Evolutionary conservation across 2,113 vertebrate genomes (phyloP).

Genomic region (Hirundichthys speculiger): DNA sequence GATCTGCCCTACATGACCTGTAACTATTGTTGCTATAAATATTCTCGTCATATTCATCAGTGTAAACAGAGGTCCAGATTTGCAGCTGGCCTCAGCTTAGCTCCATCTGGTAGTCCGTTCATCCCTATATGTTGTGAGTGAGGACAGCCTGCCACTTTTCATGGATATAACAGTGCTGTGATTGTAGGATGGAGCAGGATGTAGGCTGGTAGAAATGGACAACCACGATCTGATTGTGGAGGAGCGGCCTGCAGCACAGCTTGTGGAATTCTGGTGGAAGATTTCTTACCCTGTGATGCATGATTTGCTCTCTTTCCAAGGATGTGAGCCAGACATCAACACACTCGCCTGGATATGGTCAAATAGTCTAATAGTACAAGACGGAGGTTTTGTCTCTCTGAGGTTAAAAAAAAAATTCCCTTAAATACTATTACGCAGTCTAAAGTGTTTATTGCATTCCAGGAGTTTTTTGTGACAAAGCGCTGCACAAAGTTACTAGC

Average conservation of each 20-base stretch:
- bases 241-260: constrained; percentile 42
- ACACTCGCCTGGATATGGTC: constrained; percentile 36
- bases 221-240: constrained; percentile 69
- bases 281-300: constrained; percentile 39
- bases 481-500: constrained; percentile 28
- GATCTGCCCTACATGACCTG: constrained; percentile 19
- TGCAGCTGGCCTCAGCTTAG: constrained; percentile 53
- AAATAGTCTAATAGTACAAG: constrained; percentile 31
- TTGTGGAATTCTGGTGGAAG: constrained; percentile 62
- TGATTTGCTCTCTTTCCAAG: constrained; percentile 39
- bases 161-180: constrained; percentile 61
- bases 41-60: background rate
- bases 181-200: constrained; percentile 61
- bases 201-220: constrained; percentile 51
- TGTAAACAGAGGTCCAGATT: constrained; percentile 17
- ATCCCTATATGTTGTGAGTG: constrained; percentile 39
- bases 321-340: constrained; percentile 54
- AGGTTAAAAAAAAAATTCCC: constrained; percentile 10
- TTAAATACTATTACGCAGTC: constrained; percentile 17
- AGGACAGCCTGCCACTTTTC: constrained; percentile 56
- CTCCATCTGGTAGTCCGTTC: constrained; percentile 23
- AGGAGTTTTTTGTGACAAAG: constrained; percentile 30
- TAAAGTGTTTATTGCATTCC: constrained; percentile 36
- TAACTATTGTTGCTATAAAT: background rate
- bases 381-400: constrained; percentile 5